A percentile compares a stretch with the other conserved stretches of the same genome.
Evolutionary conservation across 1,140 invertebrate species (phyloP).

Genomic region (Goniozus legneri): DNA sequence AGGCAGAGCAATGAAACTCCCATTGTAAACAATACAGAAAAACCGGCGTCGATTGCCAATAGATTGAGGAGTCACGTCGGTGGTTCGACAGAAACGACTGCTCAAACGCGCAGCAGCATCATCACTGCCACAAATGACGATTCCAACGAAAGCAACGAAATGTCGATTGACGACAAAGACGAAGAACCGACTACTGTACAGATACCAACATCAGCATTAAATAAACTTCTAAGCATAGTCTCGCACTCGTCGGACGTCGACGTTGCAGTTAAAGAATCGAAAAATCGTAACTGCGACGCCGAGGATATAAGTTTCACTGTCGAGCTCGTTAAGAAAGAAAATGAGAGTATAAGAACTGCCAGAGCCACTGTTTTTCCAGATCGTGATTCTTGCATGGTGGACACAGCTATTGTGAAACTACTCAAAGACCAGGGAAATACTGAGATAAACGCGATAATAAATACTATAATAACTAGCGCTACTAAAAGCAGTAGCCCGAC

Average conservation of each 20-base stretch:
- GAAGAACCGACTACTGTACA: slow-evolving; percentile 39
- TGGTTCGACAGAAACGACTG: slow-evolving; percentile 10
- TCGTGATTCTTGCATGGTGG: slow-evolving; percentile 47
- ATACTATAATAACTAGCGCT: slow-evolving; percentile 30
- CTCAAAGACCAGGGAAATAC: slow-evolving; percentile 38
- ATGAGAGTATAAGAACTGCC: slow-evolving; percentile 29
- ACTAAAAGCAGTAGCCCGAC: slow-evolving; percentile 21
- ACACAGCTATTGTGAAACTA: slow-evolving; percentile 40
- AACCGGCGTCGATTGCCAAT: slow-evolving; percentile 30
- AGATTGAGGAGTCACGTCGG: slow-evolving; percentile 40
- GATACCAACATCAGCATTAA: slow-evolving; percentile 46
- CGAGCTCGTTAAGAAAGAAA: slow-evolving; percentile 44
- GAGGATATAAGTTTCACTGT: slow-evolving; percentile 52
- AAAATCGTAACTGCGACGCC: slow-evolving; percentile 35
- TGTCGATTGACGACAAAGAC: neutral
- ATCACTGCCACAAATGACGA: slow-evolving; percentile 1
- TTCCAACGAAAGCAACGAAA: neutral
- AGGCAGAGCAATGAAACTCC: slow-evolving; percentile 25
- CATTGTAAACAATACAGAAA: slow-evolving; percentile 6
- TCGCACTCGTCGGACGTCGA: slow-evolving; percentile 42
- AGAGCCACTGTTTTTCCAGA: slow-evolving; percentile 50
- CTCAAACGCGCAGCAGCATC: slow-evolving; percentile 8
- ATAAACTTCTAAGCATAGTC: slow-evolving; percentile 46
- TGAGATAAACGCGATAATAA: slow-evolving; percentile 42
- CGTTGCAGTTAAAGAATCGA: slow-evolving; percentile 47